These are phyloP conservation scores for Callimorpha dominula DNA, from an alignment of 2,888 invertebrate genomes.

Conservation along the genomic window DNA sequence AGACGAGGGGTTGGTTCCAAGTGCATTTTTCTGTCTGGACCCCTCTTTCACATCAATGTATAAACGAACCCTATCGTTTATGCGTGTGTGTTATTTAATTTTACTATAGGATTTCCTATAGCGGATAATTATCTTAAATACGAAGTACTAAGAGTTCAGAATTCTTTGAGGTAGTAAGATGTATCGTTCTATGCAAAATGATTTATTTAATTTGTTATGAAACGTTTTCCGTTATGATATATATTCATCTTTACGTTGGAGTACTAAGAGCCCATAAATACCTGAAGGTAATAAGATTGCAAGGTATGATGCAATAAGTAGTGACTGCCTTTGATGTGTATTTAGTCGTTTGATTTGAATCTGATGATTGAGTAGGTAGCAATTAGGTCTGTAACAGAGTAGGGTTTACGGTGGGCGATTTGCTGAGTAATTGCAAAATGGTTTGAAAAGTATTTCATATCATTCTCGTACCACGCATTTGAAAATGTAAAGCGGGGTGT, in stretches of 20 bases:
- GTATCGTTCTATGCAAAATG: conserved; percentile 3
- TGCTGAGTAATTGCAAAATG: background rate
- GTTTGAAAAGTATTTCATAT: background rate
- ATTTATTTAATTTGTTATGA: conserved; percentile 5
- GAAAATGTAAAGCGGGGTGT: background rate
- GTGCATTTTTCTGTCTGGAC: conserved; percentile 85
- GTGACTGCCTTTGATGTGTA: conserved; percentile 45
- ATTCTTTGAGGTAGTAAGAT: conserved; percentile 18
- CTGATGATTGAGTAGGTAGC: conserved; percentile 41
- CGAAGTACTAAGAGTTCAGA: conserved; percentile 32
- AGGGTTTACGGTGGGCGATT: conserved; percentile 5
- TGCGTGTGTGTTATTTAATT: conserved; percentile 80
- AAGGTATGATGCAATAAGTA: conserved; percentile 21
- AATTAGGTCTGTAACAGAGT: conserved; percentile 27
- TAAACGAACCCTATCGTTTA: conserved; percentile 71
- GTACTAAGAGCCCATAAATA: conserved; percentile 32
- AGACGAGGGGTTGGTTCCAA: conserved; percentile 84
- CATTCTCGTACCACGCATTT: no score
- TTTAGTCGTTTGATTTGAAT: conserved; percentile 37
- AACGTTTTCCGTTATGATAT: background rate
- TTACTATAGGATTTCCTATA: conserved; percentile 44
- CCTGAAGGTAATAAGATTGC: conserved; percentile 10
- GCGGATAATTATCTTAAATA: conserved; percentile 7
- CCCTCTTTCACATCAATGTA: conserved; percentile 65
- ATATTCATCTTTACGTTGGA: conserved; percentile 11